A percentile compares a stretch with the other conserved stretches of the same genome.
Conservation (phyloP, 2,888 invertebrate genomes). For the Ctena decussata region DNA sequence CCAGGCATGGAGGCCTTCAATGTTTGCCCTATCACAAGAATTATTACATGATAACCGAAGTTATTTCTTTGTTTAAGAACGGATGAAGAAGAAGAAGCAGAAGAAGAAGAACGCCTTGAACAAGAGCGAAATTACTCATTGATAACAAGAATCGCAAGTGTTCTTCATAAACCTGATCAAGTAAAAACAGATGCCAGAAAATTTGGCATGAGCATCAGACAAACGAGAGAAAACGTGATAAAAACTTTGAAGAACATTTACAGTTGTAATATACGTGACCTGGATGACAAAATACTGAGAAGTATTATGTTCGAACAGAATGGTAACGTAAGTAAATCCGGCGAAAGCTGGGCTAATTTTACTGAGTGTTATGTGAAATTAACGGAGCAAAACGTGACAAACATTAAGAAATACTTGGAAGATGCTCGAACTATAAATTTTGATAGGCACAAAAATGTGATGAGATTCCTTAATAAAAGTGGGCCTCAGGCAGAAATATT, state of each 20-base stretch:
- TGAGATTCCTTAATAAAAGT: too few species aligned
- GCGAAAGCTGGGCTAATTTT: not conserved
- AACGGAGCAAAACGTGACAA: not conserved
- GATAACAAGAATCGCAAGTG: too few species aligned
- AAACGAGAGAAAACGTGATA: not conserved
- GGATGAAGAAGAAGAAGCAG: too few species aligned
- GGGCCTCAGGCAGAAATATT: not conserved
- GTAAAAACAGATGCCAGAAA: too few species aligned
- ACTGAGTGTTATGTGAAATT: not conserved
- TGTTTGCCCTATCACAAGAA: too few species aligned
- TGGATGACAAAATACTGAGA: not conserved
- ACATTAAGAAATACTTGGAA: not conserved
- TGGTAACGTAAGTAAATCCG: not conserved
- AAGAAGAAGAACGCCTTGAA: too few species aligned
- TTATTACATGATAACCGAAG: too few species aligned
- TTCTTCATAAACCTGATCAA: too few species aligned
- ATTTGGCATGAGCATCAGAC: too few species aligned
- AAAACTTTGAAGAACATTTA: not conserved
- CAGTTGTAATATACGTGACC: not conserved
- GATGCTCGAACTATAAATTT: not conserved
- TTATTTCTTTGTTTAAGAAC: too few species aligned
- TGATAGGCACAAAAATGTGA: not conserved
- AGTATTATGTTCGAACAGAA: not conserved
- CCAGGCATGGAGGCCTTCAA: too few species aligned
- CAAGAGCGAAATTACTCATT: too few species aligned